Conservation (phyloP, 2,888 invertebrate species). For the Spodoptera littoralis region DNA sequence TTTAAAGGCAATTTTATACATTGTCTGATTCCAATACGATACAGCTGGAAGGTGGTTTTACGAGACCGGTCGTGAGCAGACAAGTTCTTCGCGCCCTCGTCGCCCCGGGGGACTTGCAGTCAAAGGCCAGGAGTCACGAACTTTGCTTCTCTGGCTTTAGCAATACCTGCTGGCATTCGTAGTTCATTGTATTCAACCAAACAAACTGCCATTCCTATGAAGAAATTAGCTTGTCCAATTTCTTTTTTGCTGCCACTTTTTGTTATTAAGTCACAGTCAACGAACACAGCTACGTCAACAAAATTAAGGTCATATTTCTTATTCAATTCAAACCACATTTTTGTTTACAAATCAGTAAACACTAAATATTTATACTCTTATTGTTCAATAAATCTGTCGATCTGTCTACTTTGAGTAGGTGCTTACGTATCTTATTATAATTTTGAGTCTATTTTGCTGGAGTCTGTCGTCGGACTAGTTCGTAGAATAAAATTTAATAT, state of each 20-base stretch:
- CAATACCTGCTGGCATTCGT: constrained; percentile 60
- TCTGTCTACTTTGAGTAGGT: constrained; percentile 20
- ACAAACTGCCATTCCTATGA: constrained; percentile 40
- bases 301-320: constrained; percentile 54
- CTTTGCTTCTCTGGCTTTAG: constrained; percentile 65
- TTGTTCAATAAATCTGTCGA: constrained; percentile 33
- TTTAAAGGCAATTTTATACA: constrained; percentile 4
- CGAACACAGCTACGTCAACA: constrained; percentile 43
- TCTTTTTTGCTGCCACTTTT: constrained; percentile 43
- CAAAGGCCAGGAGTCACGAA: constrained; percentile 75
- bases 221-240: constrained; percentile 50
- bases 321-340: constrained; percentile 42
- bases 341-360: constrained; percentile 48
- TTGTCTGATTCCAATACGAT: constrained; percentile 3
- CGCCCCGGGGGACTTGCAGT: constrained; percentile 64
- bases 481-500: constrained; percentile 8
- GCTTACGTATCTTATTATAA: too few relatives aligned
- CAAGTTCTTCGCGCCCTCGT: constrained; percentile 67
- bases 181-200: constrained; percentile 50
- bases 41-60: constrained; percentile 31
- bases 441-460: too few relatives aligned
- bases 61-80: constrained; percentile 63
- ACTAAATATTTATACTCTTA: constrained; percentile 44
- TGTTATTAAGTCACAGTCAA: constrained; percentile 46
- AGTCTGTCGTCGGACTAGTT: neutral